phyloP scores from a whole-genome alignment of 2,113 vertebrate species.

The Euleptes europaea region DNA sequence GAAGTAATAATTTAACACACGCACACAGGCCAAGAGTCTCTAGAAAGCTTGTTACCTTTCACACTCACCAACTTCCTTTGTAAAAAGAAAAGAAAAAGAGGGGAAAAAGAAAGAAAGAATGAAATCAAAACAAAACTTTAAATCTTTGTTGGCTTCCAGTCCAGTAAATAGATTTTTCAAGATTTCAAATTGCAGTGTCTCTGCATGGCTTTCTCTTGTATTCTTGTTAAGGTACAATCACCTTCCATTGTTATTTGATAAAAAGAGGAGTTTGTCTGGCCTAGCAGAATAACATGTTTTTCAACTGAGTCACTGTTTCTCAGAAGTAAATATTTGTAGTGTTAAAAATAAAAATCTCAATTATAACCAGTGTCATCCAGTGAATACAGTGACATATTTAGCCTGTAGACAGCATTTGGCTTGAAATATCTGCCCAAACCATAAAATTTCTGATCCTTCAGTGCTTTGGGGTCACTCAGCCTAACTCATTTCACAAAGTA shows the following conservation, averaged over 20 bases:
- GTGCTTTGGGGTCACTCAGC: background rate
- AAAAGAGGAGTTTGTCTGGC: background rate
- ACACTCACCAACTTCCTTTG: background rate
- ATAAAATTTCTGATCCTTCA: background rate
- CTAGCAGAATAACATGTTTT: background rate
- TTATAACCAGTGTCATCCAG: background rate
- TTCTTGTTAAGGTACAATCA: background rate
- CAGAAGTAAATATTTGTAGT: background rate
- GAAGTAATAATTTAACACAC: conserved; percentile 74
- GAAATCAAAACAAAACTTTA: conserved; percentile 6
- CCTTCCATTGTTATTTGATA: background rate
- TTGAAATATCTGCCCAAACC: background rate
- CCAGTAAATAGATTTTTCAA: background rate
- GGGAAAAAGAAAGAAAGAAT: too few relatives aligned
- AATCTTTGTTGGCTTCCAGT: background rate
- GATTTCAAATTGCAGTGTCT: conserved; percentile 6
- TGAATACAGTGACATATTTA: background rate
- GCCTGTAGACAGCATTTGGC: background rate
- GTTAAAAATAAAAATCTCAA: background rate
- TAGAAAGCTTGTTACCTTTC: conserved; percentile 47
- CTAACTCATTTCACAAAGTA: background rate
- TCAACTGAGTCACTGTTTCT: background rate
- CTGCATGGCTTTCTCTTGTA: conserved; percentile 9
- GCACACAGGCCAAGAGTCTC: conserved; percentile 53
- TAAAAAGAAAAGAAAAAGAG: background rate